Evolutionary conservation across 2,888 invertebrate species (phyloP), one percentile per base, ranked within the genome.

Genomic region (Ellobium chinense): DNA sequence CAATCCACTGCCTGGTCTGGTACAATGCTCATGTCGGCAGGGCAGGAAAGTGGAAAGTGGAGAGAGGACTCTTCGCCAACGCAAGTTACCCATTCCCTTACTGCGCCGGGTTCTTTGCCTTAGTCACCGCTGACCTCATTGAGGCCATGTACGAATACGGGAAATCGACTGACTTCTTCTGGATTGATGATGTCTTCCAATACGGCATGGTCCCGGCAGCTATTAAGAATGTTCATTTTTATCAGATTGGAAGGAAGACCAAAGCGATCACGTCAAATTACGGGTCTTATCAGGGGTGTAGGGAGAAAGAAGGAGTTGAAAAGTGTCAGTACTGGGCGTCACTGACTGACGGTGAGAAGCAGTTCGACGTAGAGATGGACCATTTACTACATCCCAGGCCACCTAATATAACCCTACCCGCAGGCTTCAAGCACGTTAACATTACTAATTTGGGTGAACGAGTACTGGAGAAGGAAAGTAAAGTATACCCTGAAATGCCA

Each of bases 1-100:
- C 68, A 9, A 29, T 80, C 21, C 65, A 75, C 27, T 80, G 80
- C 37, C 37, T 75, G 9, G 68, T 80, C 12, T 80, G 80, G 80
- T 14, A 60, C 29, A 69, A 69, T 21, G 80, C 75, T 27, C 21
- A 2, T 1, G 80, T 80, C 4, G 56, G 60, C 1, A 18, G 80
- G 37, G 69, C 74, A 9, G 80, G 80, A 21, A 80, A 80, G 27
- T 80, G 80, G 80, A 80, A 69, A 34, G 80, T 80, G 46, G 75
- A 69, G 18, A 54, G 34, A 29, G 69, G 54, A 1, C 75, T 69
- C 1, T 80, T 68, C 56, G 27, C 69, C 4, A 75, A 75, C 39
- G 24, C 72, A 27, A 80, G 54, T 29, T 80, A 75, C 54, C 31
- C 31, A 3, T 80, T 80, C 31, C 75, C 74, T 24, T 80, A 80